phyloP scores from a whole-genome alignment of 2,113 vertebrate genomes.

The Grammomys surdaster region DNA sequence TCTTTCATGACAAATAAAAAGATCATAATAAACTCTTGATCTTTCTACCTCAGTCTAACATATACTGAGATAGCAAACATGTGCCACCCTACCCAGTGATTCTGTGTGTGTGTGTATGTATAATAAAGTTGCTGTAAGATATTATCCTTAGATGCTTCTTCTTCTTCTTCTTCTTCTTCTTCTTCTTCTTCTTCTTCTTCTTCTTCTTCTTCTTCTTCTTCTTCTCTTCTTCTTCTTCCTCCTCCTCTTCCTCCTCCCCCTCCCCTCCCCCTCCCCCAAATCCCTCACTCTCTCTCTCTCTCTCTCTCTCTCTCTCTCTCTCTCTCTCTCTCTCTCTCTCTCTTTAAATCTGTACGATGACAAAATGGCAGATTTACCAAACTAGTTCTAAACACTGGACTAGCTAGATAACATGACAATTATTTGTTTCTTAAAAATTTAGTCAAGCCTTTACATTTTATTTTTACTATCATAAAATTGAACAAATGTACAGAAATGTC shows the following conservation, averaged over 20 bases:
- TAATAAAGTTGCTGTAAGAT: not conserved
- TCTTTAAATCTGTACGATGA: not conserved
- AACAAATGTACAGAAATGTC: not conserved
- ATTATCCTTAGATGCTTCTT: not conserved
- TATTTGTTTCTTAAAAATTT: not conserved
- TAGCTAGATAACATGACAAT: not conserved
- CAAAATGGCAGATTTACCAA: not conserved
- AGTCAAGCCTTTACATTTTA: not conserved
- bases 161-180: not conserved
- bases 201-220: no score
- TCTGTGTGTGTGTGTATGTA: not conserved
- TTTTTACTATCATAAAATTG: not conserved
- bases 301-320: no score
- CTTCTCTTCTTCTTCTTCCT: no score
- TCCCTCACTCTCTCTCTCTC: no score
- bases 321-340: not conserved
- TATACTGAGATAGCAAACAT: not conserved
- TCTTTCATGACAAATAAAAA: not conserved
- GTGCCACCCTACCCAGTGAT: no score
- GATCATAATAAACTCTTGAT: not conserved
- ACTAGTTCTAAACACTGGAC: not conserved
- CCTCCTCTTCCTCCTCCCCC: no score
- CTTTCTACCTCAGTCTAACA: not conserved
- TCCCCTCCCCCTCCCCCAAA: no score
- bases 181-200: no score